phyloP scores from a whole-genome alignment of 2,797 vertebrate genomes.

The Nyctalus aviator region DNA sequence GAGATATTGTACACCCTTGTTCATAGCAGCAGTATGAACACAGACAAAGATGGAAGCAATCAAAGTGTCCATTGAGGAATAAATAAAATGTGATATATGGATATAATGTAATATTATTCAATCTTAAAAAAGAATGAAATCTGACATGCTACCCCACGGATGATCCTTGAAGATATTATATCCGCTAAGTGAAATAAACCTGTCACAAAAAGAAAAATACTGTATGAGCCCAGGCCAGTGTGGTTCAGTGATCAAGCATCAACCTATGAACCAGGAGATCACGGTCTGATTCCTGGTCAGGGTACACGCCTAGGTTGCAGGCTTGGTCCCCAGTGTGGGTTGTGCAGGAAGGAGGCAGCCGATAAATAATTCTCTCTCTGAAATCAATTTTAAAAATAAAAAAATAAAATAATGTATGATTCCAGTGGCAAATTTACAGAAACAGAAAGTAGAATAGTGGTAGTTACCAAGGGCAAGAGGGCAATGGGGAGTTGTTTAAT shows the following conservation, averaged over 20 bases:
- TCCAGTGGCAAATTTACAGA: background rate
- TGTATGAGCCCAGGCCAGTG: background rate
- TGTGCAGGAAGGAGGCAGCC: too few species aligned
- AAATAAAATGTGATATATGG: background rate
- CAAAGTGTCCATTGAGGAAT: background rate
- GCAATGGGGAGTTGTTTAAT: background rate
- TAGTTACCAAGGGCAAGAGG: background rate
- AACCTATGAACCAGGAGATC: too few species aligned
- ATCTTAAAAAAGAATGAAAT: background rate
- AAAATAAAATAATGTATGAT: background rate
- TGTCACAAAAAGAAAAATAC: background rate
- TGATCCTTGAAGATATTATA: background rate
- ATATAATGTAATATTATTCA: background rate
- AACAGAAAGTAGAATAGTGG: background rate
- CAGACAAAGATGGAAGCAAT: background rate
- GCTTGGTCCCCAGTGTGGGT: too few species aligned
- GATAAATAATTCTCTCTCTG: too few species aligned
- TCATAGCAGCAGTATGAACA: background rate
- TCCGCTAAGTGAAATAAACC: background rate
- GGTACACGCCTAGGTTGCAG: too few species aligned
- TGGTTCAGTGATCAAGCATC: too few species aligned
- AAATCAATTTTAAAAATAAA: background rate
- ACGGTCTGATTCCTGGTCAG: too few species aligned
- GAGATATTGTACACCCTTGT: background rate
- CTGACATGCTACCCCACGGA: background rate